Percentiles rank a stretch among this genome's conserved stretches.
These are phyloP conservation scores for Zosterops japonicus DNA, from an alignment of 2,113 vertebrate species.

Conservation along the genomic window DNA sequence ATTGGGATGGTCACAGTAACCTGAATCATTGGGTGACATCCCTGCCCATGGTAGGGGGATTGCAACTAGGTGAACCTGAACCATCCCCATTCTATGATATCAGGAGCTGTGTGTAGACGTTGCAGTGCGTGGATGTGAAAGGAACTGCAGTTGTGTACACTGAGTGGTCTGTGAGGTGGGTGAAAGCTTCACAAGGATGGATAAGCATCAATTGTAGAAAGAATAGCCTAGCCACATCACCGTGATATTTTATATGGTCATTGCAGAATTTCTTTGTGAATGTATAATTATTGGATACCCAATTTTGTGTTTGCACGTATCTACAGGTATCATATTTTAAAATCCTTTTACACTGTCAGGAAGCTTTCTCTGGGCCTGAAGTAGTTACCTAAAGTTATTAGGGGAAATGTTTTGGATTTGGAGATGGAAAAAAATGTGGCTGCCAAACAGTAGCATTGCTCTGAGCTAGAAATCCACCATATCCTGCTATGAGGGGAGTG, in stretches of 20 bases:
- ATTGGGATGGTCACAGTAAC: background rate
- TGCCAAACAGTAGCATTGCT: background rate
- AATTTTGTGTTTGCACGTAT: background rate
- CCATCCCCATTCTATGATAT: fast-evolving
- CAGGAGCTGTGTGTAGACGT: background rate
- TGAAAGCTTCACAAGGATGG: background rate
- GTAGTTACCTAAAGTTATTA: background rate
- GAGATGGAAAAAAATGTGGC: background rate
- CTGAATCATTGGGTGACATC: background rate
- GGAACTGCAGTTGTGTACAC: fast-evolving
- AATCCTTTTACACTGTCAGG: background rate
- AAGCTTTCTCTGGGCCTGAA: background rate
- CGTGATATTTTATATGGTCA: background rate
- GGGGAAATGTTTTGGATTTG: background rate
- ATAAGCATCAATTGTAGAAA: background rate
- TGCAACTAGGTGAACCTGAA: background rate
- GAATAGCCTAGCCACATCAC: background rate
- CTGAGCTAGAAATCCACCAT: background rate
- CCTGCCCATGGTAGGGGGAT: background rate
- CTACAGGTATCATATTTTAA: background rate
- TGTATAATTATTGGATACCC: background rate
- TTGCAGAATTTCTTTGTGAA: background rate
- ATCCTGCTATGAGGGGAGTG: background rate
- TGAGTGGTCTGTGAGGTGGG: background rate
- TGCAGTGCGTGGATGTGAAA: fast-evolving